Evolutionary conservation across 1,140 invertebrate species (phyloP), one percentile per base, ranked within the genome.

Genomic region (Drosophila repleta): DNA sequence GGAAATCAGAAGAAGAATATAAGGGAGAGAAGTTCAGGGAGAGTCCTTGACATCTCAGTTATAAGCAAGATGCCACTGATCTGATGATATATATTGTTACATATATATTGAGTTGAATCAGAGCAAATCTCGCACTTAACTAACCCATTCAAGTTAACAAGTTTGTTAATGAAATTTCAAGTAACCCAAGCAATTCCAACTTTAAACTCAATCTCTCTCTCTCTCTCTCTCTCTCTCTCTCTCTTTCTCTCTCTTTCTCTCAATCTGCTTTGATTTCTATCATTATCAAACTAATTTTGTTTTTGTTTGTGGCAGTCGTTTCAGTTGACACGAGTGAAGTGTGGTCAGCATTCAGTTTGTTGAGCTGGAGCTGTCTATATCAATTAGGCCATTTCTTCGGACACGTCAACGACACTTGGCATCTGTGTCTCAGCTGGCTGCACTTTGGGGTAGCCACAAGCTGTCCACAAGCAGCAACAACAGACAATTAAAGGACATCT

Each of bases 361-460:
- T 17, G 39, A 17, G 39, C 29, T 56, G 48, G 48, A 37, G 48
- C 64, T 67, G 63, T 53, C 69, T 57, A 72, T 65, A 68, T 76
- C 64, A 83, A 84, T 83, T 73, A 75, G 46, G 43, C 63, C 46
- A 43, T 60, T 58, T 61, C 45, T 51, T 57, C 49, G 64, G 58
- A 32, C 71, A 62, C 53, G 71, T 74, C 71, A 74, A 63, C 71
- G 51, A 68, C 71, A 74, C 65, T 69, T 45, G 65, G 21, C 62
- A 58, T 48, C 64, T 60, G 46, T 61, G 39, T 39, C 55, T 49
- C 41, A 13, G 18, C 37, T 46, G 53, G 46, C 29, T 71, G 69
- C 63, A 67, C 55, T 67, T 29, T 60, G 32, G 63, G 48, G 17
- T 61, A 64, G 49, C 35, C 43, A 29, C 55, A 62, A 60, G 43